These are phyloP conservation scores for Clarias fuscus DNA, from an alignment of 2,797 vertebrate genomes.

Conservation along the genomic window DNA sequence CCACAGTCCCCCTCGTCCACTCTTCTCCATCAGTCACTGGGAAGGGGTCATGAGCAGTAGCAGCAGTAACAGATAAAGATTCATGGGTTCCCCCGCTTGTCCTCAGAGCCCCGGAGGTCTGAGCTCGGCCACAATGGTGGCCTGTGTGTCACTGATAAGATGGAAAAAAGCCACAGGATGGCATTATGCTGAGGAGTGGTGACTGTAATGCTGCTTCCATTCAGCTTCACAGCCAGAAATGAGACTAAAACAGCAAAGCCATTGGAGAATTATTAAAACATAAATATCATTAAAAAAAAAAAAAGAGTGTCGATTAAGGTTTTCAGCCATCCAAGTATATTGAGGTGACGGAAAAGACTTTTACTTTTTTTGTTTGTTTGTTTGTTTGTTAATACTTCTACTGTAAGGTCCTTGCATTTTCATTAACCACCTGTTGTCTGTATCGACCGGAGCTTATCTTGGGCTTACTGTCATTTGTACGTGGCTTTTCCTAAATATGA, in stretches of 20 bases:
- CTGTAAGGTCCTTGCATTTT: not conserved
- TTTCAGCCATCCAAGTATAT: not conserved
- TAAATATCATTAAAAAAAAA: not conserved
- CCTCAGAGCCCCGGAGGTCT: constrained; percentile 59
- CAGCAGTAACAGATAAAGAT: constrained; percentile 69
- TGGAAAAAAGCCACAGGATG: constrained; percentile 49
- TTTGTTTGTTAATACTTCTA: not conserved
- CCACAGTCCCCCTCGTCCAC: constrained; percentile 39
- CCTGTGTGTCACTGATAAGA: constrained; percentile 72
- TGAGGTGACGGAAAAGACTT: not conserved
- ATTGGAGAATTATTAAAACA: not conserved
- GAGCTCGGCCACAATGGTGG: constrained; percentile 62
- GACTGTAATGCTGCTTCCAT: constrained; percentile 23
- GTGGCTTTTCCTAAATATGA: not conserved
- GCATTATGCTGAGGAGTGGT: constrained; percentile 61
- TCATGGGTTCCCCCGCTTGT: constrained; percentile 60
- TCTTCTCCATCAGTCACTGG: constrained; percentile 58
- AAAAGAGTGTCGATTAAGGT: not conserved
- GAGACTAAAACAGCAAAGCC: constrained; percentile 22
- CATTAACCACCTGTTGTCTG: not conserved
- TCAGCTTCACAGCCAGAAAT: constrained; percentile 9
- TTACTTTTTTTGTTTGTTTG: not conserved
- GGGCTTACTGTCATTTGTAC: not conserved
- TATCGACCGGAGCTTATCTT: not conserved
- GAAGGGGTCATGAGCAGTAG: constrained; percentile 56